Conservation (phyloP, 1,140 invertebrate species). For the Drosophila tropicalis region DNA sequence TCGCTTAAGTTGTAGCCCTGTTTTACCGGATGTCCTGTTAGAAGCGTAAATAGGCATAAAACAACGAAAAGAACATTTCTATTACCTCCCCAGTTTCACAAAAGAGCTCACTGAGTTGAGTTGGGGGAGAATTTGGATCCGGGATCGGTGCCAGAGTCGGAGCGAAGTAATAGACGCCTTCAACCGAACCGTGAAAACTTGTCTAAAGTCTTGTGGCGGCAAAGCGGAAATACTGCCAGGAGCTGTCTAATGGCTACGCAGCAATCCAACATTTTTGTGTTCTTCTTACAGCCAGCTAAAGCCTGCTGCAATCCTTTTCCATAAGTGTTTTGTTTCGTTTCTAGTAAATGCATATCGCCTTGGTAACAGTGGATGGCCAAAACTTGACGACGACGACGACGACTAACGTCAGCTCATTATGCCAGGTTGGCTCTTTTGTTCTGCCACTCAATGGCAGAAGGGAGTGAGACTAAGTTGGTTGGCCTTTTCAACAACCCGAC, state of each 20-base stretch:
- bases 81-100: conserved; percentile 52
- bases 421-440: conserved; percentile 52
- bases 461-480: conserved; percentile 30
- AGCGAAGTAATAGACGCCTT: conserved; percentile 23
- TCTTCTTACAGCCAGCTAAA: conserved; percentile 42
- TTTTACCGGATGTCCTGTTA: conserved; percentile 78
- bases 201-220: conserved; percentile 66
- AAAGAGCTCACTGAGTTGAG: conserved; percentile 2
- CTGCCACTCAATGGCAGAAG: conserved; percentile 33
- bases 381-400: conserved; percentile 42
- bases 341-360: conserved; percentile 64
- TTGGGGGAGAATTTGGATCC: background rate
- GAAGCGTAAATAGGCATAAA: conserved; percentile 82
- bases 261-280: conserved; percentile 42
- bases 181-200: conserved; percentile 70
- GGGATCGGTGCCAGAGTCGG: background rate
- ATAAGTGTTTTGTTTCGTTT: conserved; percentile 45
- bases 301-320: conserved; percentile 54
- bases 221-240: conserved; percentile 66
- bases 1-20: conserved; percentile 68
- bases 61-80: conserved; percentile 81
- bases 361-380: conserved; percentile 57
- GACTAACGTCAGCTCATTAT: conserved; percentile 60
- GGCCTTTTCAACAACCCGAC: conserved; percentile 50
- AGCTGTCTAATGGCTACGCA: conserved; percentile 80